These are phyloP conservation scores for Patella vulgata DNA, from an alignment of 1,140 invertebrate genomes.

Conservation along the genomic window DNA sequence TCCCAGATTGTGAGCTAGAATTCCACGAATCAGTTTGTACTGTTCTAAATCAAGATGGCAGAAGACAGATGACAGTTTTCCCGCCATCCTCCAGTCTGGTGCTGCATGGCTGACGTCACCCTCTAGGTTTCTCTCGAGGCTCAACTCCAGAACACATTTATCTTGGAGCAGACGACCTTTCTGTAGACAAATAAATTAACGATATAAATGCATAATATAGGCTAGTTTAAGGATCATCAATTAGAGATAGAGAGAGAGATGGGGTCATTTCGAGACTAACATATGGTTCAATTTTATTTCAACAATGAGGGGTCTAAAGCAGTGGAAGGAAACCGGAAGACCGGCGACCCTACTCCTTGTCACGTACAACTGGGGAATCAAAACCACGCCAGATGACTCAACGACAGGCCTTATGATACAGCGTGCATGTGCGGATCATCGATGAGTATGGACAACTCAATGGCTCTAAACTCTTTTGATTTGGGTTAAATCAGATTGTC, in stretches of 20 bases:
- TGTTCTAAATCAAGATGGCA: slow-evolving; percentile 84
- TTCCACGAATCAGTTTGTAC: slow-evolving; percentile 87
- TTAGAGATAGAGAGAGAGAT: no score
- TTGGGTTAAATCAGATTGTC: no score
- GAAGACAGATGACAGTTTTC: slow-evolving; percentile 85
- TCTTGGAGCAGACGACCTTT: slow-evolving; percentile 74
- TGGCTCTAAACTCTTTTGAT: no score
- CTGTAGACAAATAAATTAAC: slow-evolving; percentile 31
- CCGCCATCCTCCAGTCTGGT: slow-evolving; percentile 87
- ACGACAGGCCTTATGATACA: no score
- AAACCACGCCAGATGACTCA: no score
- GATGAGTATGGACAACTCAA: background rate
- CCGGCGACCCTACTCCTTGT: no score
- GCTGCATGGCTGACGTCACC: slow-evolving; percentile 76
- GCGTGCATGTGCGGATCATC: no score
- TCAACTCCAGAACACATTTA: slow-evolving; percentile 81
- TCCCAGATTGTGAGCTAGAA: slow-evolving; percentile 91
- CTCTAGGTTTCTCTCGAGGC: slow-evolving; percentile 87
- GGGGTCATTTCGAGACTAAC: no score
- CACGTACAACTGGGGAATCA: no score
- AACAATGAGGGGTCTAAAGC: no score
- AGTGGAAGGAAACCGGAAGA: no score
- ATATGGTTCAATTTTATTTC: no score
- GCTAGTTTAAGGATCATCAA: background rate
- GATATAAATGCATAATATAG: background rate